Conservation (phyloP, 2,797 vertebrate species). For the Ctenopoma kingsleyae region DNA sequence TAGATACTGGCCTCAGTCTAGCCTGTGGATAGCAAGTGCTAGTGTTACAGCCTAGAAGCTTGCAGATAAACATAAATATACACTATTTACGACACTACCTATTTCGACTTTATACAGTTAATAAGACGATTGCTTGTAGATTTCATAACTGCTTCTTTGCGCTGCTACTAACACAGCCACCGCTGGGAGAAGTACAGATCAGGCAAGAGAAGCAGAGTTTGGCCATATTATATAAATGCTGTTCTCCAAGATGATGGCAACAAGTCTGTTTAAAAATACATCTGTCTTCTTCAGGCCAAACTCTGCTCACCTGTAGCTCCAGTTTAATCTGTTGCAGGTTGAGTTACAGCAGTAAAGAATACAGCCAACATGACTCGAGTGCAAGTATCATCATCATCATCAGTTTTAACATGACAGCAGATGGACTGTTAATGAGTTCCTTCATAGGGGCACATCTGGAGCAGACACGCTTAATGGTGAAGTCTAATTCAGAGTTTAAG, state of each 20-base stretch:
- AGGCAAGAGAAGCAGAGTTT: conserved; percentile 19
- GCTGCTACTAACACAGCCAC: conserved; percentile 43
- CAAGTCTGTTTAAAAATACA: not conserved
- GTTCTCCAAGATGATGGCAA: not conserved
- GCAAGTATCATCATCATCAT: not conserved
- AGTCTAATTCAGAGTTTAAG: not conserved
- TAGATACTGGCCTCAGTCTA: conserved; percentile 9
- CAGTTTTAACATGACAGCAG: not conserved
- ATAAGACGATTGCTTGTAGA: conserved; percentile 28
- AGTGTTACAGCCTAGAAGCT: conserved; percentile 20
- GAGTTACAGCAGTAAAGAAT: not conserved
- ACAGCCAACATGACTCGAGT: not conserved
- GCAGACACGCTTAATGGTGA: not conserved
- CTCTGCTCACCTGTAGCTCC: conserved; percentile 2
- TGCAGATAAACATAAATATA: conserved; percentile 3
- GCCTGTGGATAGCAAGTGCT: conserved; percentile 24
- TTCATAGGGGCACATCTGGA: not conserved
- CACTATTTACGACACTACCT: conserved; percentile 4
- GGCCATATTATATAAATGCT: not conserved
- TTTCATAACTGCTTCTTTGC: conserved; percentile 13
- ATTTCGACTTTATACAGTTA: conserved; percentile 9
- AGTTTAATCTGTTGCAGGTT: conserved; percentile 9
- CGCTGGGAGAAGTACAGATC: conserved; percentile 50
- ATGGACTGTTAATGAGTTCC: not conserved
- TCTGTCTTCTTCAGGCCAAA: not conserved